Conservation (phyloP, 1,140 invertebrate genomes). For the Maconellicoccus hirsutus region DNA sequence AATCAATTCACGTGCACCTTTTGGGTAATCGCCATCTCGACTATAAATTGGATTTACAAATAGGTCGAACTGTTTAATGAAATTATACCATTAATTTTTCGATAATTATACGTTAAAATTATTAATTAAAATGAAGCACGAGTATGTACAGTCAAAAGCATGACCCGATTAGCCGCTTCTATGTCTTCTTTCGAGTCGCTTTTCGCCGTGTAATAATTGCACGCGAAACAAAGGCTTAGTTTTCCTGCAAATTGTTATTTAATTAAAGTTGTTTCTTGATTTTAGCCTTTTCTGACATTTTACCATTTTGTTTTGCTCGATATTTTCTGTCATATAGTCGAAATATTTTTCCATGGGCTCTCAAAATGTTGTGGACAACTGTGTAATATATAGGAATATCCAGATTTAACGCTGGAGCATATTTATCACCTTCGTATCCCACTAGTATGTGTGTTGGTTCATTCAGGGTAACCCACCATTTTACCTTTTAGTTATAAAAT, state of each 20-base stretch:
- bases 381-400: slow-evolving; percentile 38
- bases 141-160: slow-evolving; percentile 15
- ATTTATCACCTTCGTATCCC: slow-evolving; percentile 41
- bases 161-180: slow-evolving; percentile 38
- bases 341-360: slow-evolving; percentile 50
- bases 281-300: no score
- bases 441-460: slow-evolving; percentile 51
- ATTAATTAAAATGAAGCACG: not conserved
- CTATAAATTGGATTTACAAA: slow-evolving; percentile 49
- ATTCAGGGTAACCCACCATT: slow-evolving; percentile 54
- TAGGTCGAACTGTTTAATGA: slow-evolving; percentile 37
- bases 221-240: not conserved
- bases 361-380: slow-evolving; percentile 47
- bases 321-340: slow-evolving; percentile 52
- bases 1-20: slow-evolving; percentile 43
- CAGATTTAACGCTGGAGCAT: slow-evolving; percentile 35
- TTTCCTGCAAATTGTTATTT: not conserved
- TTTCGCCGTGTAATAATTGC: slow-evolving; percentile 17
- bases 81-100: not conserved
- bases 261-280: no score
- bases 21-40: slow-evolving; percentile 45
- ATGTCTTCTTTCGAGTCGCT: slow-evolving; percentile 35
- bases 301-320: slow-evolving; percentile 42
- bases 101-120: not conserved
- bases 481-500: slow-evolving; percentile 33